These are phyloP conservation scores for Crocidura indochinensis DNA, from an alignment of 2,797 vertebrate genomes.

Conservation along the genomic window DNA sequence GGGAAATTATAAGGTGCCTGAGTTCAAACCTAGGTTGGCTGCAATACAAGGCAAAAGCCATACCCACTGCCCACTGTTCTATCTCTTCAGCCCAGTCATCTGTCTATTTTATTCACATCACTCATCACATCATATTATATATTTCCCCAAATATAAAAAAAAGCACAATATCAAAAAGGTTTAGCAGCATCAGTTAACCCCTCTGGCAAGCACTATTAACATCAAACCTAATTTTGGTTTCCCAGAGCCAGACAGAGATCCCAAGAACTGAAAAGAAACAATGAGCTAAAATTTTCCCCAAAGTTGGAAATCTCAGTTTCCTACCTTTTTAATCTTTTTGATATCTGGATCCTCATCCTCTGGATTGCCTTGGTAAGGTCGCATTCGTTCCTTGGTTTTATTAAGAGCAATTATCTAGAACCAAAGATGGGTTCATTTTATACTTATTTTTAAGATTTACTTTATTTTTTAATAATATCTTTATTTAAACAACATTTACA, in stretches of 20 bases:
- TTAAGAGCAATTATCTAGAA: conserved; percentile 97
- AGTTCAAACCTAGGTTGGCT: too few relatives aligned
- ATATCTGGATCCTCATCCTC: conserved; percentile 98
- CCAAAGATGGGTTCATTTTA: conserved; percentile 59
- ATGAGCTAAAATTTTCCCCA: conserved; percentile 37
- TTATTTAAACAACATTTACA: too few relatives aligned
- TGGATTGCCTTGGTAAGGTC: conserved; percentile 96
- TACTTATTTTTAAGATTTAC: conserved; percentile 12
- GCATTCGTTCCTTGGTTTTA: conserved; percentile 99
- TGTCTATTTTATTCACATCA: too few relatives aligned
- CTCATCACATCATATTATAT: too few relatives aligned
- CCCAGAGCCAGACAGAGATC: not conserved
- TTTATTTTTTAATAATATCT: too few relatives aligned
- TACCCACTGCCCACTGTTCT: too few relatives aligned
- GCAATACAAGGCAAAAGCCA: too few relatives aligned
- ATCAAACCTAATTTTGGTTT: not conserved
- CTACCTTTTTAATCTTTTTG: conserved; percentile 99
- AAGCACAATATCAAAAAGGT: conserved; percentile 43
- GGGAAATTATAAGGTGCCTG: too few relatives aligned
- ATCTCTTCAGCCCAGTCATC: too few relatives aligned
- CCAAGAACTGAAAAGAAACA: conserved; percentile 31
- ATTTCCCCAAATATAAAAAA: conserved; percentile 10
- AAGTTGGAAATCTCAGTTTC: not conserved
- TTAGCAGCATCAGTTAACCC: not conserved
- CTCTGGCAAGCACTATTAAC: not conserved